Evolutionary conservation across 2,113 vertebrate species (phyloP), one percentile per base, ranked within the genome.

Genomic region (Petromus typicus): DNA sequence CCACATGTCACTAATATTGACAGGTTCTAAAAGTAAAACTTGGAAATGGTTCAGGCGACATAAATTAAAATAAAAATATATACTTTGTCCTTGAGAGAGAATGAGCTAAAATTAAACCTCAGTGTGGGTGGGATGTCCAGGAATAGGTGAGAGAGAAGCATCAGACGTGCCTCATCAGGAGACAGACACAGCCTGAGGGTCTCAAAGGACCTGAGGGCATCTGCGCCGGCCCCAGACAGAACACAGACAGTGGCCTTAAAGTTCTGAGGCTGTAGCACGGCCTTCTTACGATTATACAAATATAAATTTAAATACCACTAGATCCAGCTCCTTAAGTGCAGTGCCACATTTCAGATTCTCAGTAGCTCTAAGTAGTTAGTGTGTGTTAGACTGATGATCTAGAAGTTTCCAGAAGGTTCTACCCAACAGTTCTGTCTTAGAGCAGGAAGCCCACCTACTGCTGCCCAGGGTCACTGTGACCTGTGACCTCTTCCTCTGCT

Each of bases 11-110:
- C 97, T 97, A 97, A 98, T 97, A 97, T 96, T 98, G 98, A 97
- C 98, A 97, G 95, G 93, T 97, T 96, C 96, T 98, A 97, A 98
- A 98, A 98, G 98, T 98, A 93, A 97, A 96, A 97, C 94, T 98
- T 98, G 98, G 98, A 97, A 98, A 91, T 73, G 90, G 91, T 98
- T 98, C 98, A 98, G 96, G 73, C 1, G 37, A 94, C 93, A 97
- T 98, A 97, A 98, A 98, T 98, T 98, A 97, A 98, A 97, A 97
- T 96, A 97, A 97, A 98, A 96, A 97, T 95, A 97, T 86, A 92
- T 73, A 95, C 97, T 94, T 97, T 96, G 98, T 96, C 96, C 97
- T 98, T 97, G 97, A 95, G 91, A 97, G 81, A 80, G 92, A 96
- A 97, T 93, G 69, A 85, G 94, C 96, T 97, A 94, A 97, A 96